Evolutionary conservation across 1,140 invertebrate genomes (phyloP), one percentile per base, ranked within the genome.

Genomic region (Tribolium madens): DNA sequence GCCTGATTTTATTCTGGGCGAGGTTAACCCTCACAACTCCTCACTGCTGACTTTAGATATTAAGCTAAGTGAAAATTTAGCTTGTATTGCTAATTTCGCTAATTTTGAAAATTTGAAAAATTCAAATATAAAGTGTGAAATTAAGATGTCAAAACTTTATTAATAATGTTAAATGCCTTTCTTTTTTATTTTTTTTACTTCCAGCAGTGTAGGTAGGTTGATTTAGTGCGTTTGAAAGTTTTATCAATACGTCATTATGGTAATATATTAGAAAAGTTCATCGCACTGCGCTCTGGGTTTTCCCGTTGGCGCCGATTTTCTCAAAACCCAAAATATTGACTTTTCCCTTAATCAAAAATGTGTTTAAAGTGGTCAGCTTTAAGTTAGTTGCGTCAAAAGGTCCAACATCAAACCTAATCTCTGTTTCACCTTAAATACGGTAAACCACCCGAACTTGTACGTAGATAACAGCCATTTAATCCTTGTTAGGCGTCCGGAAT

Each of bases 401-500:
- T 3, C 18, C 17, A 57, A 57, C 17, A 26, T 57, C 15, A 57
- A 18, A 10, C 15, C 52, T 33, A 64, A 64, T 64, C 57, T 14
- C 21, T 57, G 57, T 33, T 31, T 64, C 17, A 64, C 57, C 57
- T 64, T 64, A 64, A 64, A 64, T 64, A 64, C 21, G 12, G n/a
- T 33, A 14, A 26, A 64, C 57, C 21, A 64, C 21, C 57, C n/a
- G 26, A 26, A 12, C 26, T 13, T 33, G n/a, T 14, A 64, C 21
- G 15, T 64, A 64, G 57, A 36, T 64, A 64, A 64, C 21, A 64
- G 57, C 14, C 57, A 33, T 64, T 64, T 64, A 64, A 64, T 64
- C 57, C 57, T 26, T 12, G 18, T 64, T 64, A 64, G 57, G 21
- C 33, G 57, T 64, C 26, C 26, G 3, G 26, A 64, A 64, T 64